These are phyloP conservation scores for Agrypnia vestita DNA, from an alignment of 1,140 invertebrate genomes.

Conservation along the genomic window DNA sequence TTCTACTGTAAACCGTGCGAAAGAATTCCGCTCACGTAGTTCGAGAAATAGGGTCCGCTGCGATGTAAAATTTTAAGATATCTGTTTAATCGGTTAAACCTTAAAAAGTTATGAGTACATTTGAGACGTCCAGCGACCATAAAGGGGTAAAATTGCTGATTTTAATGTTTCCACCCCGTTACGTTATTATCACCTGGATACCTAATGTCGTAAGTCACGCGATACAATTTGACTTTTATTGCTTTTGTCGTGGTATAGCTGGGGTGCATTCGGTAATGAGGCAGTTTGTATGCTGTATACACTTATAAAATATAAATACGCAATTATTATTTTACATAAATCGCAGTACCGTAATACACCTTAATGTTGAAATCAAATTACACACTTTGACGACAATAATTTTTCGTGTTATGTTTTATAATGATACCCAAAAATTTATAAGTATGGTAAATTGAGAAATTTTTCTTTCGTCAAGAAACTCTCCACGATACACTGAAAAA, in stretches of 20 bases:
- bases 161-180: not conserved
- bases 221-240: constrained; percentile 55
- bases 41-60: constrained; percentile 37
- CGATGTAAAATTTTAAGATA: constrained; percentile 55
- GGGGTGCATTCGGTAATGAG: constrained; percentile 54
- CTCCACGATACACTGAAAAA: too few species aligned
- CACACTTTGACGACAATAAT: not conserved
- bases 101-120: constrained; percentile 3
- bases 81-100: constrained; percentile 46
- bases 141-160: constrained; percentile 2
- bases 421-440: too few species aligned
- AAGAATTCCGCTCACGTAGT: constrained; percentile 52
- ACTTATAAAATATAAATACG: constrained; percentile 57
- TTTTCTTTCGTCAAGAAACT: not conserved
- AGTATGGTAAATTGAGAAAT: constrained; percentile 15
- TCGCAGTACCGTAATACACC: not conserved
- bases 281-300: constrained; percentile 56
- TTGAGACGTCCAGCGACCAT: constrained; percentile 3
- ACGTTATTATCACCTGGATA: constrained; percentile 32
- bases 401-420: not conserved
- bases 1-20: not conserved
- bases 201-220: constrained; percentile 50
- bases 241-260: constrained; percentile 25
- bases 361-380: not conserved
- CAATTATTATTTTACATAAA: constrained; percentile 55